Base-by-base conservation (phyloP, 2,113 vertebrate species). In the Thalassarche chlororhynchos region DNA sequence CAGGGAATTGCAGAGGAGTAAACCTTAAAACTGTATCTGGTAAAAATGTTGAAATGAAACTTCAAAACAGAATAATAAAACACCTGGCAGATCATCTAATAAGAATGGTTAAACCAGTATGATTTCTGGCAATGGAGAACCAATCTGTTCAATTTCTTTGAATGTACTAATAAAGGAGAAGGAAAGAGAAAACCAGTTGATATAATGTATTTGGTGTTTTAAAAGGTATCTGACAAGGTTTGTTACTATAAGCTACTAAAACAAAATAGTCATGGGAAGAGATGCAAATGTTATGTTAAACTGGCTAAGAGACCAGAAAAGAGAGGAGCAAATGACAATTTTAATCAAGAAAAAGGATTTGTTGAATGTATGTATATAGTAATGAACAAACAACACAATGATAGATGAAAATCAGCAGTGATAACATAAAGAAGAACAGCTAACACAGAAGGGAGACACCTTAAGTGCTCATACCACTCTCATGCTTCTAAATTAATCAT, bases 401-500 rank as follows among this genome's bases (percentile, higher is more conserved):
- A 60, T 10, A 68, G 69, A 82, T 83, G 31, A 80, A 90, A 69
- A 91, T 85, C 70, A 91, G 18, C 34, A 72, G 31, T 57, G 40
- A 91, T 84, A 64, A 18, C 14, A 42, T 18, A 72, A 87, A 71
- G 46, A 82, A 84, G 68, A 94, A 71, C 26, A 61, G 52, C 38
- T 89, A 77, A 60, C 65, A 85, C 61, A 61, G 86, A 88, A 76
- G 71, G 68, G 66, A 95, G 58, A 70, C 66, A 89, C 52, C 10
- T 83, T 87, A 97, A 85, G 49, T 34, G 4, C 65, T 91, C 74
- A 36, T 79, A 85, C 17, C 26, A 72, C 46, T 95, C 38, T 69
- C 29, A 32, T 44, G 42, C 36, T 93, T 74, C 83, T 87, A 87
- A 91, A 93, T 93, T 75, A 94, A 89, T 89, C 77, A 60, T 84